These are phyloP conservation scores for Harpegnathos saltator DNA, from an alignment of 1,140 invertebrate species.

Conservation along the genomic window DNA sequence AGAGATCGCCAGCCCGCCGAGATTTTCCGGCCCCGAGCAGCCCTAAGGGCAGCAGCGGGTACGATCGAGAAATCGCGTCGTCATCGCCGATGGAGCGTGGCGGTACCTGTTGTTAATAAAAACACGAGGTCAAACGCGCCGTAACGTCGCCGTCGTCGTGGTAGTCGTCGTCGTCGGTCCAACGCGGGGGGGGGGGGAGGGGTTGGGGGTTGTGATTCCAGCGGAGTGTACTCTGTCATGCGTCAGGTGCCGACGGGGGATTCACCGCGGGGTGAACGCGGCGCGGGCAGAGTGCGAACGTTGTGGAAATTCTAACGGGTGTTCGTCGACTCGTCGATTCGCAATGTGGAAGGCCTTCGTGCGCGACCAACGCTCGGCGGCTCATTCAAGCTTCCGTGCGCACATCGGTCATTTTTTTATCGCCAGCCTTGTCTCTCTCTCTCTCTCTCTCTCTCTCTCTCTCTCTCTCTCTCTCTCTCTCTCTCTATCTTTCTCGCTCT, in stretches of 20 bases:
- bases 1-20: constrained; percentile 19
- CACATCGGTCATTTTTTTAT: constrained; percentile 56
- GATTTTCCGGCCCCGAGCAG: constrained; percentile 62
- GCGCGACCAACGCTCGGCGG: constrained; percentile 33
- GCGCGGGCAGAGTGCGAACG: constrained; percentile 53
- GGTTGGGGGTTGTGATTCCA: constrained; percentile 66
- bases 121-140: constrained; percentile 74
- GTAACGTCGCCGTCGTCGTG: constrained; percentile 67
- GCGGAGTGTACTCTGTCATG: constrained; percentile 76
- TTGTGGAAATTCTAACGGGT: constrained; percentile 70
- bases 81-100: constrained; percentile 71
- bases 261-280: constrained; percentile 47
- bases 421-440: background rate
- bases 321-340: constrained; percentile 46
- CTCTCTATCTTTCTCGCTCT: no score
- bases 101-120: constrained; percentile 76
- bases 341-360: constrained; percentile 40
- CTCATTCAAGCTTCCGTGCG: constrained; percentile 36
- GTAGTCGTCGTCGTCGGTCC: constrained; percentile 35
- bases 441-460: no score
- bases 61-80: constrained; percentile 60
- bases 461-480: no score
- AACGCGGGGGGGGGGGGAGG: no score
- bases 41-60: constrained; percentile 65
- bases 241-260: constrained; percentile 71